A percentile compares a stretch with the other conserved stretches of the same genome.
Conservation (phyloP, 2,888 invertebrate species). For the Halocaridina rubra region DNA sequence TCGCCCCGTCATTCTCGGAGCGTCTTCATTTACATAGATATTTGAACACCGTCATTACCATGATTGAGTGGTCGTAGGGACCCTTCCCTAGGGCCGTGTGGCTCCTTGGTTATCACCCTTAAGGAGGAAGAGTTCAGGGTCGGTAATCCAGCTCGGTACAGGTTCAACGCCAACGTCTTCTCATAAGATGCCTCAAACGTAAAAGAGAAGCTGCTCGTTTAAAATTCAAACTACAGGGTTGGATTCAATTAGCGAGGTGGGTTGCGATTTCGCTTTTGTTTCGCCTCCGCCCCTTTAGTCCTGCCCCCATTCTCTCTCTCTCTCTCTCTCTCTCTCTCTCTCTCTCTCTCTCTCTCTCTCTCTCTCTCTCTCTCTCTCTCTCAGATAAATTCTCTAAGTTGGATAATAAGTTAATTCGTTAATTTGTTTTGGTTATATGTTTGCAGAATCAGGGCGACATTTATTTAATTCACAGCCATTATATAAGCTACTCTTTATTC, state of each 20-base stretch:
- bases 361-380: not conserved
- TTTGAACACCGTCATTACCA: conserved; percentile 48
- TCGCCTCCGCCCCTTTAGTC: conserved; percentile 24
- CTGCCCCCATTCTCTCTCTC: not conserved
- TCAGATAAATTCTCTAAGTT: no score
- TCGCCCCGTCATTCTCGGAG: conserved; percentile 45
- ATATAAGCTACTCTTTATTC: no score
- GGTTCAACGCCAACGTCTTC: not conserved
- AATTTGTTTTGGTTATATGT: no score
- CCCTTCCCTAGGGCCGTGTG: not conserved
- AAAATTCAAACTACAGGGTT: conserved; percentile 57
- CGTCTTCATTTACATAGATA: conserved; percentile 59
- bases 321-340: not conserved
- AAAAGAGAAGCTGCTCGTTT: conserved; percentile 49
- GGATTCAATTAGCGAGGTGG: conserved; percentile 53
- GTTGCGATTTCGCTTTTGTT: conserved; percentile 42
- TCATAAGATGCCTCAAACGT: not conserved
- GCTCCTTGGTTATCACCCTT: not conserved
- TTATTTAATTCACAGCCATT: no score
- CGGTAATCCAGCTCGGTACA: not conserved
- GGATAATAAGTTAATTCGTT: no score
- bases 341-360: not conserved
- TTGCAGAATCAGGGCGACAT: no score
- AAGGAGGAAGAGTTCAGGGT: not conserved
- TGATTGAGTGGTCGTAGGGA: not conserved